These are phyloP conservation scores for Mechanitis mazaeus DNA, from an alignment of 2,888 invertebrate species.

Conservation along the genomic window DNA sequence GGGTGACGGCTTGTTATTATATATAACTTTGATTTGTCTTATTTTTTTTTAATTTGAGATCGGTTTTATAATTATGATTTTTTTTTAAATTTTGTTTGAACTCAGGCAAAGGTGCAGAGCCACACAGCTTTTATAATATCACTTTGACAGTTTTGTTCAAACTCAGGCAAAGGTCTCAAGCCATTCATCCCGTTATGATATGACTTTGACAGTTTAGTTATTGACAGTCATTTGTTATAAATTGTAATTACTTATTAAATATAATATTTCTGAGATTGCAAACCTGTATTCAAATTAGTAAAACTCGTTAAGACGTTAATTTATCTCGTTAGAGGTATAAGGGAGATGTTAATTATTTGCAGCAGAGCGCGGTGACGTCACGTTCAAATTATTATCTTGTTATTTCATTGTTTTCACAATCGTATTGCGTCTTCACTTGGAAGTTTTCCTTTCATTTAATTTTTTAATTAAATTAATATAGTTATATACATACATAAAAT, in stretches of 20 bases:
- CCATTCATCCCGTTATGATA: too few relatives aligned
- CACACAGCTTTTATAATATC: too few relatives aligned
- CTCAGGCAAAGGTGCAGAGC: too few relatives aligned
- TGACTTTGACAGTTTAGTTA: too few relatives aligned
- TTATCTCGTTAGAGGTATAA: conserved; percentile 44
- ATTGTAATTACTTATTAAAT: too few relatives aligned
- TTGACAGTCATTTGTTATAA: too few relatives aligned
- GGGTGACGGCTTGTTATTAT: conserved; percentile 64
- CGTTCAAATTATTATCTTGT: conserved; percentile 44
- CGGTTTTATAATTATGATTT: not conserved
- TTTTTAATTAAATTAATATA: too few relatives aligned
- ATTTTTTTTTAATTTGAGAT: conserved; percentile 10
- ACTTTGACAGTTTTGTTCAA: too few relatives aligned
- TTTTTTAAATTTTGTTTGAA: conserved; percentile 5
- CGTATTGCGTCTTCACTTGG: conserved; percentile 12
- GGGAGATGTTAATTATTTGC: conserved; percentile 60
- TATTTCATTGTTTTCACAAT: conserved; percentile 34
- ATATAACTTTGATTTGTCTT: conserved; percentile 37
- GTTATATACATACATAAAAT: too few relatives aligned
- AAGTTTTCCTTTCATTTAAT: not conserved
- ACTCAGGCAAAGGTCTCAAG: too few relatives aligned
- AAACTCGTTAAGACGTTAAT: conserved; percentile 61
- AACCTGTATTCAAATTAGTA: conserved; percentile 41
- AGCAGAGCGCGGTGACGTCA: conserved; percentile 46
- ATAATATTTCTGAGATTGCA: too few relatives aligned